Evolutionary conservation across 2,113 vertebrate genomes (phyloP), one percentile per base, ranked within the genome.

Genomic region (Malurus elegans): DNA sequence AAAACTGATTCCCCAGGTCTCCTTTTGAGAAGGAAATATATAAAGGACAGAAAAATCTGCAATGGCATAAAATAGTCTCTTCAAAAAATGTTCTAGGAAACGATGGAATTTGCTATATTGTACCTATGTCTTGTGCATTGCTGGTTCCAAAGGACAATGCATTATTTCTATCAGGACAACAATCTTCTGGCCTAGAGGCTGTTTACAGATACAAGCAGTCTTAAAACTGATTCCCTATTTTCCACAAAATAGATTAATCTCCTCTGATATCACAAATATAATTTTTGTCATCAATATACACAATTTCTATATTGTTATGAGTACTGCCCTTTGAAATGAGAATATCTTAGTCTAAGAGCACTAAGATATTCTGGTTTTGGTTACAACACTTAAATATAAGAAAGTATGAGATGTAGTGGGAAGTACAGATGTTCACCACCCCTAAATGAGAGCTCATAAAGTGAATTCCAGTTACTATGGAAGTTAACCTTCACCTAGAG

Each of bases 91-190:
- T 87, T 54, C 31, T 54, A n/a, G 31, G 28, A 71, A 87, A 53
- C 28, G 0, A 25, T 42, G 14, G 12, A 58, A 60, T 76, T 72
- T 60, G 2, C 3, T 73, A 1, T 12, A 42, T 50, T 42, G 3
- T 20, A 13, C 40, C 38, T 25, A 29, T 72, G 26, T 13, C 44
- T 81, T 60, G 4, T 53, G 7, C 19, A 25, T 70, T 79, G 9
- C 21, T 0, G 1, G 14, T 71, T 83, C 17, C 38, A 61, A 80
- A 73, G 18, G 25, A n/a, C 11, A 19, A 21, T 19, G 11, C 10
- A 4, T 13, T 75, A 3, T 25, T 76, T 6, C 20, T 80, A 44
- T 45, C 45, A 70, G 45, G 18, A 34, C 44, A 47, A 3, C 5
- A 50, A 84, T 44, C 6, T 34, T 13, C 23, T 56, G 54, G 25